Percentiles rank a stretch among this genome's conserved stretches.
These are phyloP conservation scores for Cynopterus sphinx DNA, from an alignment of 2,797 vertebrate species.

Conservation along the genomic window DNA sequence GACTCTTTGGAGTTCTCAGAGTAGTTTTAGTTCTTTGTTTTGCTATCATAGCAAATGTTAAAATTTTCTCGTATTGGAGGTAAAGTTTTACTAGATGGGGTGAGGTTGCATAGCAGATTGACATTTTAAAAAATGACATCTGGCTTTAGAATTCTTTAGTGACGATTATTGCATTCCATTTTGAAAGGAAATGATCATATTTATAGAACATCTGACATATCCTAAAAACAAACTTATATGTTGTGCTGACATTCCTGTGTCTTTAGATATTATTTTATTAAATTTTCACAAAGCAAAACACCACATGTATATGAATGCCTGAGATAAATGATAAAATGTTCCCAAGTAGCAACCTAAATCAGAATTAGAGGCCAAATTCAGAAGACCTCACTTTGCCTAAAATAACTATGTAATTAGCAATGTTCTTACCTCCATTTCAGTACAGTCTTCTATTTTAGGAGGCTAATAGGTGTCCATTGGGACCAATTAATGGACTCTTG, in stretches of 20 bases:
- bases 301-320: constrained; percentile 54
- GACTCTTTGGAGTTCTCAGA: constrained; percentile 52
- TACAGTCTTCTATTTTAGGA: constrained; percentile 35
- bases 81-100: constrained; percentile 73
- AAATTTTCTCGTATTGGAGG: constrained; percentile 70
- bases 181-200: constrained; percentile 82
- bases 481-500: neutral
- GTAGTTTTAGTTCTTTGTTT: constrained; percentile 53
- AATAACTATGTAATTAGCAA: neutral
- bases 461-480: neutral
- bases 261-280: constrained; percentile 76
- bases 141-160: constrained; percentile 80
- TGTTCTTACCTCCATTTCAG: neutral
- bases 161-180: constrained; percentile 74
- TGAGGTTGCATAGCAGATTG: constrained; percentile 59
- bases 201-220: constrained; percentile 75
- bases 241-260: constrained; percentile 76
- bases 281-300: constrained; percentile 73
- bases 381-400: neutral
- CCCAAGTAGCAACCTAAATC: constrained; percentile 67
- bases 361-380: neutral
- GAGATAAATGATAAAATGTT: constrained; percentile 59
- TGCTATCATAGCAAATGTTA: constrained; percentile 55
- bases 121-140: constrained; percentile 72
- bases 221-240: constrained; percentile 71